Evolutionary conservation across 2,888 invertebrate species (phyloP).

Genomic region (Cephus sareptanus): DNA sequence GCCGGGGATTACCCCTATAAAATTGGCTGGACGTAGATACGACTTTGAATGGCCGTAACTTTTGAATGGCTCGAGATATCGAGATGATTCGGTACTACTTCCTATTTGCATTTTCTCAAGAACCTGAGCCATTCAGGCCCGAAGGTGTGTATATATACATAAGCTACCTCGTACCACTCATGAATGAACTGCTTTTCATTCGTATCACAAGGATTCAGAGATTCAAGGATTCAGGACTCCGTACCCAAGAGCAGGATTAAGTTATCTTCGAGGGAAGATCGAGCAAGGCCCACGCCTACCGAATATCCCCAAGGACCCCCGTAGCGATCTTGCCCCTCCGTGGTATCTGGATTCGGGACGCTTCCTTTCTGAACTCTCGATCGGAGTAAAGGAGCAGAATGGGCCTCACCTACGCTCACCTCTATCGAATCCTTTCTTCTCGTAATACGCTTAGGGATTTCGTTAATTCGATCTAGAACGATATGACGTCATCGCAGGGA

Average conservation of each 20-base stretch:
- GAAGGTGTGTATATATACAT: neutral
- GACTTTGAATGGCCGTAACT: neutral
- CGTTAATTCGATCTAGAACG: neutral
- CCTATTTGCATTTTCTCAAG: neutral
- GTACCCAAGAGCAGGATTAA: conserved; percentile 16
- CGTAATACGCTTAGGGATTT: neutral
- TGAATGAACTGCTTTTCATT: conserved; percentile 13
- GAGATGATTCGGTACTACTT: neutral
- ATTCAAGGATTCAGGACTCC: neutral
- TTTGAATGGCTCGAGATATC: neutral
- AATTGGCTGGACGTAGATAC: neutral
- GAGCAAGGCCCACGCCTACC: conserved; percentile 19
- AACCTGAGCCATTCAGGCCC: neutral
- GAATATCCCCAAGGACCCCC: conserved; percentile 15
- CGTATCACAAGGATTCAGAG: conserved; percentile 2
- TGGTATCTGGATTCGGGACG: conserved; percentile 7
- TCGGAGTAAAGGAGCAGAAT: conserved; percentile 14
- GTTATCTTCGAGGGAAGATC: conserved; percentile 20
- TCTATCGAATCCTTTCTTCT: neutral
- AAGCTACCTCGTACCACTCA: neutral
- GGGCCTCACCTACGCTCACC: conserved; percentile 12
- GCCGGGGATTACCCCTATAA: neutral
- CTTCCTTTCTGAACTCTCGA: conserved; percentile 15
- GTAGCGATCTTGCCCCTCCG: conserved; percentile 10
- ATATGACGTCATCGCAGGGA: neutral